phyloP scores from a whole-genome alignment of 2,888 invertebrate genomes.

The Hirtodrosophila alboralis region DNA sequence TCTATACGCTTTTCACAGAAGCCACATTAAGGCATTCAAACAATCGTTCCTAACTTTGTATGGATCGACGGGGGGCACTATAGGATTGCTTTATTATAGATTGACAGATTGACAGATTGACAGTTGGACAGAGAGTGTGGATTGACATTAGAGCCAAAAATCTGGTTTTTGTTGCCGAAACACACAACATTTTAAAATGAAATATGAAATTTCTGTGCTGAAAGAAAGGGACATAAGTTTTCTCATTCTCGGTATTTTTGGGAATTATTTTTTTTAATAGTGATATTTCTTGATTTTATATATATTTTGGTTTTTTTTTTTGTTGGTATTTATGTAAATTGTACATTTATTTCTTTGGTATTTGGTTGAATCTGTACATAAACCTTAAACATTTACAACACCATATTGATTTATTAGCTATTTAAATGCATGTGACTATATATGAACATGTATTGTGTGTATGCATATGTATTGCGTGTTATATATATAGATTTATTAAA shows the following conservation, averaged over 20 bases:
- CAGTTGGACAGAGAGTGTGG: no score
- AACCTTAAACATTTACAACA: slow-evolving; percentile 67
- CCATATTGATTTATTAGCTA: slow-evolving; percentile 40
- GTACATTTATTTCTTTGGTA: slow-evolving; percentile 49
- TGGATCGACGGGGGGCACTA: slow-evolving; percentile 64
- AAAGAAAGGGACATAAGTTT: slow-evolving; percentile 21
- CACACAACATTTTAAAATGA: slow-evolving; percentile 1
- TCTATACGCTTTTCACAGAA: slow-evolving; percentile 53
- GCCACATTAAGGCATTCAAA: slow-evolving; percentile 70
- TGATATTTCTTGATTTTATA: slow-evolving; percentile 2
- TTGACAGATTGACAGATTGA: no score
- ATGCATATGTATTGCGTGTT: slow-evolving; percentile 8
- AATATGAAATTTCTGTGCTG: slow-evolving; percentile 2
- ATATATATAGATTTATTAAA: slow-evolving; percentile 17
- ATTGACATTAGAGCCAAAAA: slow-evolving; percentile 36
- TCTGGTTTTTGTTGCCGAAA: slow-evolving; percentile 24
- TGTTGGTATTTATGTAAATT: slow-evolving; percentile 40
- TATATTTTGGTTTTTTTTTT: no score
- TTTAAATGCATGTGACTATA: slow-evolving; percentile 55
- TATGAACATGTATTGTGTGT: slow-evolving; percentile 30
- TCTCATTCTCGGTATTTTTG: slow-evolving; percentile 44
- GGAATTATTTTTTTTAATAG: slow-evolving; percentile 18
- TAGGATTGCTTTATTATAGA: slow-evolving; percentile 61
- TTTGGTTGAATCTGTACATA: slow-evolving; percentile 61
- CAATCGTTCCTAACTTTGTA: slow-evolving; percentile 61